These are phyloP conservation scores for Setipinna tenuifilis DNA, from an alignment of 2,797 vertebrate genomes.

Conservation along the genomic window DNA sequence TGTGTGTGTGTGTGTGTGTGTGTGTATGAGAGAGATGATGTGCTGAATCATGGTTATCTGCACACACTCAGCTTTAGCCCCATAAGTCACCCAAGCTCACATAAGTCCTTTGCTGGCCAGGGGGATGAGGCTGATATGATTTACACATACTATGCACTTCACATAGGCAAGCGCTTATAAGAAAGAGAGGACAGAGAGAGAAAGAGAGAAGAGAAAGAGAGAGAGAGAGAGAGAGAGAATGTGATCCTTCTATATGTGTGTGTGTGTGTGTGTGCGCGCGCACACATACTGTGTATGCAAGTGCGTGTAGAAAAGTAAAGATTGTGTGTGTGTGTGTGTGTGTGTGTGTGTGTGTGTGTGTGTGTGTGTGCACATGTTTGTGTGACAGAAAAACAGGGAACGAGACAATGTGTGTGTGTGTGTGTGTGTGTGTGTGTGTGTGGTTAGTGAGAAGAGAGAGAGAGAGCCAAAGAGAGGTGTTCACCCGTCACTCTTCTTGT, in stretches of 20 bases:
- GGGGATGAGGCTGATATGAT: neutral
- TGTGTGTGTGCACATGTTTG: neutral
- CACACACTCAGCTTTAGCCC: neutral
- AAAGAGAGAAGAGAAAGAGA: no score
- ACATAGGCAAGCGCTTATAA: neutral
- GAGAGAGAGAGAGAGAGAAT: no score
- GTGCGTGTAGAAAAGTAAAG: no score
- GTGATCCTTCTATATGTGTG: no score
- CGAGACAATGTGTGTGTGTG: neutral
- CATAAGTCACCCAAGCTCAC: neutral
- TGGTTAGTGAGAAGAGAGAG: neutral
- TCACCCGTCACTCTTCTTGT: constrained; percentile 97
- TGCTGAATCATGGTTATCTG: no score
- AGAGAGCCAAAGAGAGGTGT: constrained; percentile 40
- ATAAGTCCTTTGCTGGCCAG: neutral
- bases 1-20: no score
- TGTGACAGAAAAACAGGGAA: neutral
- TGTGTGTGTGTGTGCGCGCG: no score
- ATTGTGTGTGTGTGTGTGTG: no score
- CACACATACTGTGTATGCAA: no score
- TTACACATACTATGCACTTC: neutral
- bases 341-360: neutral
- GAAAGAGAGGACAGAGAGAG: no score
- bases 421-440: neutral
- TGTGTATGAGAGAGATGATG: no score